Conservation (phyloP, 2,113 vertebrate genomes). For the Ammodytes dubius region DNA sequence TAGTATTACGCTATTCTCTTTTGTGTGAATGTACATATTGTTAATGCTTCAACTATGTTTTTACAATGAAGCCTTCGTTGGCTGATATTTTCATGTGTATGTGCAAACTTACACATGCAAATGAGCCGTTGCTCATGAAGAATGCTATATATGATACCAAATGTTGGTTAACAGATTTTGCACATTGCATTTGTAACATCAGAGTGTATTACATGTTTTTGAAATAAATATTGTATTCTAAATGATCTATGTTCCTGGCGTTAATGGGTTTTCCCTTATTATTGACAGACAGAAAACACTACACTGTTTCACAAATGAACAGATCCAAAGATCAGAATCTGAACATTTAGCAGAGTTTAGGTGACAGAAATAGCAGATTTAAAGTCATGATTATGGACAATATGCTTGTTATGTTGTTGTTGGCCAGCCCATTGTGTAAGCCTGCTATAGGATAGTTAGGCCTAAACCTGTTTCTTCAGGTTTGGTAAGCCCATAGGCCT, state of each 20-base stretch:
- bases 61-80: slow-evolving; percentile 39
- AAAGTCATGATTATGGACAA: too few relatives aligned
- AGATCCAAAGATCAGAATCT: background rate
- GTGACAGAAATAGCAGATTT: too few relatives aligned
- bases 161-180: slow-evolving; percentile 22
- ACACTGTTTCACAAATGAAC: background rate
- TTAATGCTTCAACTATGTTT: background rate
- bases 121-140: background rate
- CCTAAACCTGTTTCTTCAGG: too few relatives aligned
- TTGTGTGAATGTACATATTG: background rate
- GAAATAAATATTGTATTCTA: slow-evolving; percentile 34
- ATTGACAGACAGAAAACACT: background rate
- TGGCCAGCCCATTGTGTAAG: too few relatives aligned
- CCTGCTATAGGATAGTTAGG: too few relatives aligned
- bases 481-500: too few relatives aligned
- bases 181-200: slow-evolving; percentile 11
- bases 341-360: background rate
- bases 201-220: slow-evolving; percentile 5
- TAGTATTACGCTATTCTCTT: background rate
- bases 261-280: background rate
- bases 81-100: slow-evolving; percentile 30
- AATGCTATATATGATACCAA: slow-evolving; percentile 4
- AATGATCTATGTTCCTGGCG: background rate
- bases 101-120: background rate
- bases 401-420: too few relatives aligned